Evolutionary conservation across 2,113 vertebrate species (phyloP).

Genomic region (Oreochromis niloticus): DNA sequence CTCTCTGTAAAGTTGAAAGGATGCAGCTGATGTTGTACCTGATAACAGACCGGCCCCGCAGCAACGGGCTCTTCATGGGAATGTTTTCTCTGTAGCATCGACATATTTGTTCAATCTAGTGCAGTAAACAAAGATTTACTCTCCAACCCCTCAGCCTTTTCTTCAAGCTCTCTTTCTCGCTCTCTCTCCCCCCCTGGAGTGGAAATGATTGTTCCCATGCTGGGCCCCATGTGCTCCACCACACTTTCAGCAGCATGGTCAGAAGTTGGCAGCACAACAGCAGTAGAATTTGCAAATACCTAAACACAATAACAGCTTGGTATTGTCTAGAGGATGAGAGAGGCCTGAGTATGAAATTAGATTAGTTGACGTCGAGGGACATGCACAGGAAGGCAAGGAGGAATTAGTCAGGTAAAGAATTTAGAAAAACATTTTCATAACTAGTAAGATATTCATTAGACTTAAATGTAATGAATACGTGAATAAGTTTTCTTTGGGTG

Average conservation of each 20-base stretch:
- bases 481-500: neutral
- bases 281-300: neutral
- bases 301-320: neutral
- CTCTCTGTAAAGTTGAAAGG: neutral
- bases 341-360: neutral
- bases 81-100: neutral
- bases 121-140: neutral
- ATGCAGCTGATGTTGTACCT: neutral
- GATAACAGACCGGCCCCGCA: neutral
- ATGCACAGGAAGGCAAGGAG: neutral
- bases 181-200: neutral
- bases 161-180: neutral
- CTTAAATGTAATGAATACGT: neutral
- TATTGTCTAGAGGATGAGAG: neutral
- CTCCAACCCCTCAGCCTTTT: neutral
- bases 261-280: neutral
- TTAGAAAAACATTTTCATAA: neutral
- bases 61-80: neutral
- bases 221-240: constrained; percentile 18
- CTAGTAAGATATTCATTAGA: constrained; percentile 11
- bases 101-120: neutral
- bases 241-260: neutral
- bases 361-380: neutral
- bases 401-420: neutral
- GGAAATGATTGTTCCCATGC: neutral